Percentiles rank a stretch among this genome's conserved stretches.
These are phyloP conservation scores for Acrobasis consociella DNA, from an alignment of 2,888 invertebrate species.

Conservation along the genomic window DNA sequence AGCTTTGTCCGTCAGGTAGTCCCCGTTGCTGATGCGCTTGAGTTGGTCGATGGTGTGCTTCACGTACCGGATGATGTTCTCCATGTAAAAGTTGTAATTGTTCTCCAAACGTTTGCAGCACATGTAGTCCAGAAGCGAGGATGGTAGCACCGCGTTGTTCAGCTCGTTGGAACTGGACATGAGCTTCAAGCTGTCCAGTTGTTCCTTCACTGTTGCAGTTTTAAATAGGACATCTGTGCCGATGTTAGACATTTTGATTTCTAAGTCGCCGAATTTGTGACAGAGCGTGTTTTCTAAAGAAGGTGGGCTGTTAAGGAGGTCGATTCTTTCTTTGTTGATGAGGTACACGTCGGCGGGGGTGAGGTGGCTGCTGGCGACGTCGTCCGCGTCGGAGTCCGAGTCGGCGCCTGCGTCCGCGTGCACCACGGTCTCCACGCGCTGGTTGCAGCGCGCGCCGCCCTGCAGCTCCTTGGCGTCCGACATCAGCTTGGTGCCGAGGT, in stretches of 20 bases:
- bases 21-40: slow-evolving; percentile 75
- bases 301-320: slow-evolving; percentile 51
- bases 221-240: slow-evolving; percentile 51
- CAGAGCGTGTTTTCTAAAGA: slow-evolving; percentile 59
- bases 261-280: slow-evolving; percentile 59
- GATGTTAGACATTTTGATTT: slow-evolving; percentile 50
- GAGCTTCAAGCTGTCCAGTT: slow-evolving; percentile 49
- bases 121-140: slow-evolving; percentile 67
- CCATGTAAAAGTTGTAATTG: slow-evolving; percentile 72
- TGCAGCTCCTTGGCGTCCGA: slow-evolving; percentile 44
- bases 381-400: slow-evolving; percentile 63
- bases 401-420: slow-evolving; percentile 58
- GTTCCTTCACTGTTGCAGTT: slow-evolving; percentile 57
- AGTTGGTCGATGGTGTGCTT: slow-evolving; percentile 71
- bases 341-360: slow-evolving; percentile 43
- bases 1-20: slow-evolving; percentile 69
- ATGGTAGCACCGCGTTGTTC: slow-evolving; percentile 50
- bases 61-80: slow-evolving; percentile 68
- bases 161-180: slow-evolving; percentile 42
- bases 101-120: slow-evolving; percentile 68
- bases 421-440: slow-evolving; percentile 65
- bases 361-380: slow-evolving; percentile 56
- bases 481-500: slow-evolving; percentile 58
- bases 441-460: slow-evolving; percentile 47
- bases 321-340: slow-evolving; percentile 62